Conservation (phyloP, 2,888 invertebrate species). For the Rhagophthalmus giganteus region DNA sequence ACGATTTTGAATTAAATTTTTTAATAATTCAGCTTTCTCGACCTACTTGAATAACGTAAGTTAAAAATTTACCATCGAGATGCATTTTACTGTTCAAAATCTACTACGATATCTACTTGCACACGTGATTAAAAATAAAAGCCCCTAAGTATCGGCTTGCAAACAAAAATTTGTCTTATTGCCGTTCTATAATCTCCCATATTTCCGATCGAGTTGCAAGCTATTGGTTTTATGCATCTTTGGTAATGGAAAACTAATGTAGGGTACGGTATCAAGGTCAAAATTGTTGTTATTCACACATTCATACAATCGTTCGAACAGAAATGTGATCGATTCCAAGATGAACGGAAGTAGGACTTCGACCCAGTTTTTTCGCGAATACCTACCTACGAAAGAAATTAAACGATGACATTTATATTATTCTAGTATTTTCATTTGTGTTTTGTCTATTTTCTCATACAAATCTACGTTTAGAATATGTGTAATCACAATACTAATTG, state of each 20-base stretch:
- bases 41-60: too few relatives aligned
- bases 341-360: conserved; percentile 19
- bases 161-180: too few relatives aligned
- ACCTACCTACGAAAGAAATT: not conserved
- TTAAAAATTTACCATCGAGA: too few relatives aligned
- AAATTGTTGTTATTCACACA: conserved; percentile 14
- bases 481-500: conserved; percentile 50
- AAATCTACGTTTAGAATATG: not conserved
- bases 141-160: not conserved
- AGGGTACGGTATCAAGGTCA: conserved; percentile 23
- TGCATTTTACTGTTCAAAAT: too few relatives aligned
- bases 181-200: too few relatives aligned
- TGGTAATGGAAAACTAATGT: not conserved
- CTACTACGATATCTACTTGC: not conserved
- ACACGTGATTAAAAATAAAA: not conserved
- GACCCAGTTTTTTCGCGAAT: conserved; percentile 21
- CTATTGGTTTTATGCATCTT: not conserved
- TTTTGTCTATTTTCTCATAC: too few relatives aligned
- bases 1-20: too few relatives aligned
- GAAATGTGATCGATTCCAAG: conserved; percentile 21
- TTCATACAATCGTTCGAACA: conserved; percentile 14
- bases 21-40: too few relatives aligned
- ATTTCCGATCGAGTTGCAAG: too few relatives aligned
- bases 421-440: too few relatives aligned
- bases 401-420: too few relatives aligned